A percentile compares a stretch with the other conserved stretches of the same genome.
These are phyloP conservation scores for Hippocampus kuda DNA, from an alignment of 2,797 vertebrate species.

Conservation along the genomic window DNA sequence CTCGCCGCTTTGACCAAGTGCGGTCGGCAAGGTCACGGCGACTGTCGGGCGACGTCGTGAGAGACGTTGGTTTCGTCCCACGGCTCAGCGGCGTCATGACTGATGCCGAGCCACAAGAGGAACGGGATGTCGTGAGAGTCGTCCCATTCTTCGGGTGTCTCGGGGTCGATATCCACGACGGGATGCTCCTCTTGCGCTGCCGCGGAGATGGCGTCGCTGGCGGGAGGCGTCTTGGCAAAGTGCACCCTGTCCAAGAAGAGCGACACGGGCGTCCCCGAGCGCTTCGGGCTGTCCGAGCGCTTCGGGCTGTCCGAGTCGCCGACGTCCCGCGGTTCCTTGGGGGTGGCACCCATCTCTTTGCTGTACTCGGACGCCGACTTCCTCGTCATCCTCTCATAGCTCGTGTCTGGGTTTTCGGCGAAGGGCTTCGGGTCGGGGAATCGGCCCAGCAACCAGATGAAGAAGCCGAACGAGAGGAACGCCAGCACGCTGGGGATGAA, in stretches of 20 bases:
- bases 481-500: constrained; percentile 90
- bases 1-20: not conserved
- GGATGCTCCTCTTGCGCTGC: constrained; percentile 76
- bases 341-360: constrained; percentile 81
- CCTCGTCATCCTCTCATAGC: constrained; percentile 86
- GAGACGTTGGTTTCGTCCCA: not conserved
- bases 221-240: constrained; percentile 47
- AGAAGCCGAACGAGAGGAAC: constrained; percentile 89
- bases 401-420: constrained; percentile 83
- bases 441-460: constrained; percentile 88
- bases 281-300: constrained; percentile 65
- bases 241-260: constrained; percentile 74
- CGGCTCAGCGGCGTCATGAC: too few species aligned
- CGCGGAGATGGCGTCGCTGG: constrained; percentile 53
- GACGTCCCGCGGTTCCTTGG: constrained; percentile 71
- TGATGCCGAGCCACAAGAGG: not conserved
- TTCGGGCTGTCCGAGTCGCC: constrained; percentile 67
- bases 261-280: constrained; percentile 69
- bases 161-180: constrained; percentile 62
- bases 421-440: constrained; percentile 91
- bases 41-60: not conserved
- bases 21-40: not conserved
- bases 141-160: constrained; percentile 56
- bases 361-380: constrained; percentile 86
- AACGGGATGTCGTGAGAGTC: constrained; percentile 31